Evolutionary conservation across 2,888 invertebrate genomes (phyloP), one percentile per base, ranked within the genome.

Genomic region (Erebia epiphron): DNA sequence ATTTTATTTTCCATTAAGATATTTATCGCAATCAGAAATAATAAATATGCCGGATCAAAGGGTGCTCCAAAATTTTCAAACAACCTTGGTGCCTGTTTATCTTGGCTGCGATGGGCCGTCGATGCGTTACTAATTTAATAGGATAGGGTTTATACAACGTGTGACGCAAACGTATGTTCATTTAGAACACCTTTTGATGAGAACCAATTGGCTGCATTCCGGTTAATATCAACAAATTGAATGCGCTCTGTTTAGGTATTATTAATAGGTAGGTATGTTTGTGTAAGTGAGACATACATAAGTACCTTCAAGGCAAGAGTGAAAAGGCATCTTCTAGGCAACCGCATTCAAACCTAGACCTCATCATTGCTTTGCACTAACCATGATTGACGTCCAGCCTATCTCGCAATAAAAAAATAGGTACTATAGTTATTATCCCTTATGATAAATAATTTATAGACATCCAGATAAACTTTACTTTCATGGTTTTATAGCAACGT

Each of bases 221-320:
- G 78, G 78, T 72, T 70, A 73, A 81, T 79, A 79, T 80, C 78
- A 83, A 83, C 86, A 87, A 82, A 84, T 85, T 81, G 81, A 78
- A 75, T 79, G 76, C 81, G 80, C 77, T 78, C 80, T 78, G 76
- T 76, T 75, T 72, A 67, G 78, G 52, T 52, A 46, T 4, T 10
- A 4, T 46, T 82, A 86, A 88, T 84, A 85, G 86, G 87, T 84
- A 85, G 86, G 87, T 90, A 87, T 88, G 87, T 86, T 79, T 75
- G 66, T 14, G 18, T 21, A 14, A 18, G 18, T 41, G n/a, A 10
- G n/a, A n/a, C 52, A 16, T 8, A n/a, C 21, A 1, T 21, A 21
- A 21, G 21, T 21, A 21, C 21, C 21, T 21, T 2, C 21, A 21
- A 21, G 21, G 21, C 21, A 21, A 21, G 21, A 21, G 21, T 21